Base-by-base conservation (phyloP, 2,888 invertebrate genomes). In the Stenurella melanura region DNA sequence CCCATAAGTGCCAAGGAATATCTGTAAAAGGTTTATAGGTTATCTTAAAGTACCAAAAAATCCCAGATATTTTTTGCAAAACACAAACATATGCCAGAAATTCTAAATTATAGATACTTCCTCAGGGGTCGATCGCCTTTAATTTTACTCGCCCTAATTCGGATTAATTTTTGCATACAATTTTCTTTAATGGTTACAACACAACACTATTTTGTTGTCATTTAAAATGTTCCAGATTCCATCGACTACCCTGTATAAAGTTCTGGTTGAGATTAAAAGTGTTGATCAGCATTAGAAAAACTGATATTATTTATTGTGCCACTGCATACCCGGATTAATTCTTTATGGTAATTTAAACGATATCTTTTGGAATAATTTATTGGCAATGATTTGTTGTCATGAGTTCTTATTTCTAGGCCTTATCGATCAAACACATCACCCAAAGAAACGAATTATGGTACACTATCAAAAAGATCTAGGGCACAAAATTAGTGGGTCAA, bases 391-490 rank as follows among this genome's bases (percentile, higher is more conserved):
- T 38, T 64, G 64, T 38, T 34, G 38, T 64, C 34, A 38, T 15
- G 54, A 21, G 26, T 58, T 30, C 26, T 54, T 67, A 67, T 67
- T 67, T 56, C 54, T 67, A 67, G 58, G 57, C 12, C 67, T 34
- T 69, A 69, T 69, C 69, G 69, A 69, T 38, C 69, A 69, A 69
- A 69, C 69, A 69, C 15, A 54, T 67, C 67, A 54, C 42, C 50
- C 26, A 26, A 19, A 50, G 21, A 17, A 42, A 67, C 67, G 19
- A 56, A 57, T 69, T 58, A 58, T 58, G 69, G 58, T 38, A 69
- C 34, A 34, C n/a, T 69, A 57, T 57, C 58, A 30, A 58, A 26
- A 34, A 69, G 58, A 69, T 69, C 69, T 57, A 38, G 56, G 58
- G 7, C 69, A 69, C 56, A 57, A 58, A 57, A 69, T 30, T 69